Percentiles rank a stretch among this genome's conserved stretches.
phyloP scores from a whole-genome alignment of 2,888 invertebrate genomes.

The Brachyptera risi region DNA sequence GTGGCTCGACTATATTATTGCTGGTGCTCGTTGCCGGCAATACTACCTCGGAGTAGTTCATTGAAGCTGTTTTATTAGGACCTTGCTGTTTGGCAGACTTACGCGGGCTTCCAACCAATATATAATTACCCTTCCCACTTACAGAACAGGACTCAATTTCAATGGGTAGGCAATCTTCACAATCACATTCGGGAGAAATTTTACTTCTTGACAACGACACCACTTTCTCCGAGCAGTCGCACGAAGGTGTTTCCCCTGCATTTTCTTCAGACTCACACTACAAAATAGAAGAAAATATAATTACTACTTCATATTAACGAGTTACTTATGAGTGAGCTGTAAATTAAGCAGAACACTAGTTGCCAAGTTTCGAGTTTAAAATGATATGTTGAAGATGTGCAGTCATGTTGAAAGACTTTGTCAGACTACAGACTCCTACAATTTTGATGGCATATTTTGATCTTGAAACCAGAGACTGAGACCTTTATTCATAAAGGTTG shows the following conservation, averaged over 20 bases:
- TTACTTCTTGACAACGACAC: conserved; percentile 43
- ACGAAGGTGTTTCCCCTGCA: conserved; percentile 28
- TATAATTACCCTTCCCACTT: not conserved
- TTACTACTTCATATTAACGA: too few species aligned
- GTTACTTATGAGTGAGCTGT: too few species aligned
- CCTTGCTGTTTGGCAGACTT: not conserved
- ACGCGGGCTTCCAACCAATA: not conserved
- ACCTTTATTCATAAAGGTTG: too few species aligned
- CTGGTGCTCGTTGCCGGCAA: conserved; percentile 1
- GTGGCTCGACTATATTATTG: conserved; percentile 6
- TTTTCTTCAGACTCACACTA: conserved; percentile 36
- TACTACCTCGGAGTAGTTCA: conserved; percentile 6
- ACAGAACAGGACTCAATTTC: conserved; percentile 33
- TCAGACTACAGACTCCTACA: too few species aligned
- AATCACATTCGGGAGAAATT: conserved; percentile 42
- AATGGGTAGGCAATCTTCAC: conserved; percentile 41
- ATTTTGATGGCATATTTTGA: too few species aligned
- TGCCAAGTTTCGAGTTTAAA: too few species aligned
- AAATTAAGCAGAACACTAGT: too few species aligned
- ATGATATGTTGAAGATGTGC: too few species aligned
- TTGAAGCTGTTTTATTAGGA: conserved; percentile 3
- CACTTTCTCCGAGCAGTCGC: conserved; percentile 33
- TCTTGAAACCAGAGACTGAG: too few species aligned
- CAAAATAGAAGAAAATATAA: conserved; percentile 13
- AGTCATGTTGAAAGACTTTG: too few species aligned